Conservation (phyloP, 2,888 invertebrate genomes). For the Drosophila mimetica region DNA sequence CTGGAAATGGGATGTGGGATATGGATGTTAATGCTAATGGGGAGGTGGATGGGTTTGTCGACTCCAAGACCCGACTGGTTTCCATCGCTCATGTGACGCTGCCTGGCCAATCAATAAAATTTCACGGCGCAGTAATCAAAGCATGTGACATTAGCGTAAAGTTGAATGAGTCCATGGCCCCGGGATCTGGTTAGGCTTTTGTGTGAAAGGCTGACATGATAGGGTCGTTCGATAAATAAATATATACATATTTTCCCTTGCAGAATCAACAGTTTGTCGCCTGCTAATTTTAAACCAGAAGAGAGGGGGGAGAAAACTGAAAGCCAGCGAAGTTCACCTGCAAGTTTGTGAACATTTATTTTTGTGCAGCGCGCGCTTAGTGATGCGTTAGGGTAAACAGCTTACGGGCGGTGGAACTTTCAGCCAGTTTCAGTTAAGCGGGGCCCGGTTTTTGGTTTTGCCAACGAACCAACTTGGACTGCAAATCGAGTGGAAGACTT, state of each 20-base stretch:
- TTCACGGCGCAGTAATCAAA: slow-evolving; percentile 83
- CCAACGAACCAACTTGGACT: slow-evolving; percentile 50
- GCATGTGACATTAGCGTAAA: slow-evolving; percentile 81
- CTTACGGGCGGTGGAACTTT: slow-evolving; percentile 23
- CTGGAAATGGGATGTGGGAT: slow-evolving; percentile 4
- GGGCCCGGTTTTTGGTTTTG: slow-evolving; percentile 44
- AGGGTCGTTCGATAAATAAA: slow-evolving; percentile 63
- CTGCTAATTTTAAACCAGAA: slow-evolving; percentile 70
- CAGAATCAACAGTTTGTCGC: slow-evolving; percentile 75
- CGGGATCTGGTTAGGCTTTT: slow-evolving; percentile 51
- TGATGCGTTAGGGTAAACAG: slow-evolving; percentile 69
- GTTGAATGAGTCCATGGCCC: slow-evolving; percentile 72
- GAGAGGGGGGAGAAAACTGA: slow-evolving; percentile 3
- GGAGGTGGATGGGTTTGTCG: slow-evolving; percentile 23
- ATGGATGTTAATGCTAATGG: slow-evolving; percentile 9
- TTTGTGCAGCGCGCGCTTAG: slow-evolving; percentile 66
- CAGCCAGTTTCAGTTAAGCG: slow-evolving; percentile 9
- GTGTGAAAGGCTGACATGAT: slow-evolving; percentile 62
- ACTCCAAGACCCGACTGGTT: slow-evolving; percentile 33
- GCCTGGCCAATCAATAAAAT: slow-evolving; percentile 82
- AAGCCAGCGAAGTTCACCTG: slow-evolving; percentile 55
- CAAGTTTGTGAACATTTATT: slow-evolving; percentile 68
- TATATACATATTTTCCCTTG: slow-evolving; percentile 29
- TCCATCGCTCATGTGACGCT: slow-evolving; percentile 65
- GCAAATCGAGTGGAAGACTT: slow-evolving; percentile 77